These are phyloP conservation scores for Chlorodrepanis virens DNA, from an alignment of 2,113 vertebrate species.

Conservation along the genomic window DNA sequence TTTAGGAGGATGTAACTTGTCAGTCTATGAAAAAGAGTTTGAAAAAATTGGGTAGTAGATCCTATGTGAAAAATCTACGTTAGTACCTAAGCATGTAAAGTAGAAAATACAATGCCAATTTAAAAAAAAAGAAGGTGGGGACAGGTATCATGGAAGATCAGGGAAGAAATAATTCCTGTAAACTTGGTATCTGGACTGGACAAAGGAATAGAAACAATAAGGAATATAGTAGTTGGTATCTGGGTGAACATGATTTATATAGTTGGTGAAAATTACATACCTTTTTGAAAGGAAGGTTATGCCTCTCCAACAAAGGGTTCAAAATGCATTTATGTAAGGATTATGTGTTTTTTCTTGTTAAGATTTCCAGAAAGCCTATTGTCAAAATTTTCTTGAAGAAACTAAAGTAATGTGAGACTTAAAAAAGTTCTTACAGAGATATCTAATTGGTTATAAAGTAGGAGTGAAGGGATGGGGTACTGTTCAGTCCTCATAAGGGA, in stretches of 20 bases:
- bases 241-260: not conserved
- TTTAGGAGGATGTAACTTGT: not conserved
- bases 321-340: not conserved
- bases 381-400: not conserved
- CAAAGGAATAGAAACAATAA: not conserved
- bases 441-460: not conserved
- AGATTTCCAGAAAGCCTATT: not conserved
- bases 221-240: not conserved
- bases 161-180: not conserved
- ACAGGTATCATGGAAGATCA: not conserved
- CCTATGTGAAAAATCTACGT: not conserved
- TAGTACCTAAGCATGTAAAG: not conserved
- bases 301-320: not conserved
- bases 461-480: not conserved
- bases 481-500: not conserved
- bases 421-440: not conserved
- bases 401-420: not conserved
- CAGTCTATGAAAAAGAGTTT: not conserved
- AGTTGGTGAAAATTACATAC: not conserved
- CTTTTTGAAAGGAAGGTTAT: not conserved
- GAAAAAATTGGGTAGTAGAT: not conserved
- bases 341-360: not conserved
- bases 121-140: rapidly evolving
- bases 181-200: not conserved
- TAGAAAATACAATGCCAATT: not conserved